Evolutionary conservation across 92 coral and sea anemone species (phyloP).

Genomic region (Virgularia gustaviana): DNA sequence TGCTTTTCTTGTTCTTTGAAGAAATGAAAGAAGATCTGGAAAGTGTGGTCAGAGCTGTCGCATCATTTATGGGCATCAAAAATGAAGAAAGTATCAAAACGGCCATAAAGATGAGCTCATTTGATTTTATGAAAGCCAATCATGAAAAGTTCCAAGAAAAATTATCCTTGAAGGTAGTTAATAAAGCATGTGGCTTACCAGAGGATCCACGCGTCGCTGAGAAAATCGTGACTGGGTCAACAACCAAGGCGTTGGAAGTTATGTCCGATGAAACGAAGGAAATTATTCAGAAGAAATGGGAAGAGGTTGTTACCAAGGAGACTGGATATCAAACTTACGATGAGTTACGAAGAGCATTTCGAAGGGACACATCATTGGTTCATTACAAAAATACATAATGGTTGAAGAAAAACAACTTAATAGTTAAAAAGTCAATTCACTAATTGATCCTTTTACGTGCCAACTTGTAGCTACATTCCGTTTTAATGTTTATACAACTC

Average conservation of each 20-base stretch:
- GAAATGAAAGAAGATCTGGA: conserved; percentile 51
- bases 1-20: conserved; percentile 48
- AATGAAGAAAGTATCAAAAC: background rate
- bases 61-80: conserved; percentile 8
- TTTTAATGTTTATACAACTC: no score
- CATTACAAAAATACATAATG: background rate
- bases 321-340: conserved; percentile 17
- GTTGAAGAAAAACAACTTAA: no score
- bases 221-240: conserved; percentile 4
- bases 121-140: conserved; percentile 20
- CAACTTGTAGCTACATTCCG: no score
- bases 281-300: conserved; percentile 1
- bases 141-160: background rate
- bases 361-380: conserved; percentile 1
- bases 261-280: background rate
- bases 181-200: conserved; percentile 9
- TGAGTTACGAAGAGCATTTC: background rate
- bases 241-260: background rate
- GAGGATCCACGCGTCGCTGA: background rate
- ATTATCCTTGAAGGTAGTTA: background rate
- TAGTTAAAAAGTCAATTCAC: no score
- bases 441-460: no score
- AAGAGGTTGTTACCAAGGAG: background rate
- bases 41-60: conserved; percentile 3
- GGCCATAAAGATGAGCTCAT: conserved; percentile 2